Evolutionary conservation across 2,113 vertebrate genomes (phyloP), one percentile per base, ranked within the genome.

Genomic region (Anarrhichthys ocellatus): DNA sequence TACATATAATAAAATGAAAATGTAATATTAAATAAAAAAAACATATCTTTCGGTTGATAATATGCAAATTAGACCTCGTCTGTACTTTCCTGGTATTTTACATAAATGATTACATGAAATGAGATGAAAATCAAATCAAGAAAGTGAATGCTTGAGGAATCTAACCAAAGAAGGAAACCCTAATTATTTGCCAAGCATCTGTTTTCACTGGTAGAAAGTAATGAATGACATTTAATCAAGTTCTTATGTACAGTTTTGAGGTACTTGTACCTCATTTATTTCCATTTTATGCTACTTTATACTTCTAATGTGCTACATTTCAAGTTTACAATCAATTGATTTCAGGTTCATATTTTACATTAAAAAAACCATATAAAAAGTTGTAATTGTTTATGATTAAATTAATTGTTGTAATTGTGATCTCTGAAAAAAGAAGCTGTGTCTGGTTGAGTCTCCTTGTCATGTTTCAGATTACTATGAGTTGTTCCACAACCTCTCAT

Each of bases 121-220:
- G 6, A 34, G 13, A 52, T 24, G 3, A 67, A 62, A 68, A 79
- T 34, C 5, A 24, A 61, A 78, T 73, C 54, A 34, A 76, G 44
- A 66, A 2, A 8, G 32, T 24, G 4, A 63, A 67, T 46, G 11
- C 27, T 9, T 46, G 36, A 78, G 4, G 42, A 69, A 74, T 69
- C 11, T 14, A 63, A 56, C 22, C 11, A 29, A 32, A 22, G 7
- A 29, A 34, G 42, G 22, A 18, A 36, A 73, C 63, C 52, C 44
- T 29, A 38, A 0, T 52, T 36, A 22, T 4, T 24, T n/a, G 11
- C 32, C 3, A 38, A 54, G 13, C 11, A 24, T 38, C 20, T 14
- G 27, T 73, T 73, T 32, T 17, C 24, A 44, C 1, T 29, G 40
- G 38, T 42, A 11, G 14, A 44, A 65, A 14, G 36, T 15, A 42